These are phyloP conservation scores for Allophyes oxyacanthae DNA, from an alignment of 2,888 invertebrate species.

Conservation along the genomic window DNA sequence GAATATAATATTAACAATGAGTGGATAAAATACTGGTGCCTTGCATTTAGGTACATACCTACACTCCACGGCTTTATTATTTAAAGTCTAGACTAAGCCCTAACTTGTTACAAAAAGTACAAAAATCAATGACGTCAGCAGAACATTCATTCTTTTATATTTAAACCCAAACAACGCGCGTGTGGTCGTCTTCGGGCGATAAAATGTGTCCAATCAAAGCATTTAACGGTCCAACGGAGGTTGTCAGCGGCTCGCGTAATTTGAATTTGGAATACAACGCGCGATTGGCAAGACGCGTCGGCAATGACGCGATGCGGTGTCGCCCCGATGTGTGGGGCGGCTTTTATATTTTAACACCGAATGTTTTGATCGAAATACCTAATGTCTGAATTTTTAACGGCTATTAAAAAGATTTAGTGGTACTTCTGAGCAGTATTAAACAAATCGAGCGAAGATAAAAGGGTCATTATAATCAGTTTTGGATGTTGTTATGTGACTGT, in stretches of 20 bases:
- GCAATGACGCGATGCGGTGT: conserved; percentile 48
- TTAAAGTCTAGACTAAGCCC: too few relatives aligned
- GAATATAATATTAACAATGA: too few relatives aligned
- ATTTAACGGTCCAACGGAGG: conserved; percentile 55
- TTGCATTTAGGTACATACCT: too few relatives aligned
- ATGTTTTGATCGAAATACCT: conserved; percentile 46
- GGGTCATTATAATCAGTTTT: conserved; percentile 52
- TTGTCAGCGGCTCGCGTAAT: conserved; percentile 60
- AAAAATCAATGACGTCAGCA: conserved; percentile 4
- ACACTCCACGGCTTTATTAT: too few relatives aligned
- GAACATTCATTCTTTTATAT: conserved; percentile 24
- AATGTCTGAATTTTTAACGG: conserved; percentile 54
- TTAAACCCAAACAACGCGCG: conserved; percentile 39
- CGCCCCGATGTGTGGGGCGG: conserved; percentile 59
- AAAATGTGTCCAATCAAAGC: conserved; percentile 67
- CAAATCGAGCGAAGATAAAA: conserved; percentile 58
- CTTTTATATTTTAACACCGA: conserved; percentile 53
- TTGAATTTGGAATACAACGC: conserved; percentile 64
- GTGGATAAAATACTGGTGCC: too few relatives aligned
- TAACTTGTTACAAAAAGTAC: neutral
- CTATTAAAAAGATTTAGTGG: conserved; percentile 59
- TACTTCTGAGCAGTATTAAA: conserved; percentile 49
- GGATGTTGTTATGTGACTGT: conserved; percentile 15
- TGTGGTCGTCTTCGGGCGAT: conserved; percentile 60
- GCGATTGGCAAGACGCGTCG: conserved; percentile 61